Evolutionary conservation across 2,888 invertebrate genomes (phyloP), one percentile per base, ranked within the genome.

Genomic region (Noctua comes): DNA sequence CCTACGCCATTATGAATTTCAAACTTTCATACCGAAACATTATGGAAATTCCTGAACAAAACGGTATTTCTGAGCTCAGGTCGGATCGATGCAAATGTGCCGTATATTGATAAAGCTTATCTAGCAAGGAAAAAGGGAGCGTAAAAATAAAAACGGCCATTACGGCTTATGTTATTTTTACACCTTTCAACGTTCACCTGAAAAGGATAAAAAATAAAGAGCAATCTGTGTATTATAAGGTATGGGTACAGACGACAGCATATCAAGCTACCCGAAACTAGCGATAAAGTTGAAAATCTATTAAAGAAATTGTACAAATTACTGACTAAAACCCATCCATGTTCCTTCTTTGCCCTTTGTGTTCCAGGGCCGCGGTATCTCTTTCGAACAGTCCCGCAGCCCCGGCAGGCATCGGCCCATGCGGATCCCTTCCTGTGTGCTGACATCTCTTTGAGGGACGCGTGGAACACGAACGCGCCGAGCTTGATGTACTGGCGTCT

Each of bases 11-110:
- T 76, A 43, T 59, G 13, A 48, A 77, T 21, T 51, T 51, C 11
- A 69, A 21, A n/a, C 7, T 48, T 40, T 65, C 31, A 18, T 54
- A 48, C 24, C n/a, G n/a, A 71, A 57, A 72, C 11, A 51, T 31
- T 43, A 79, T n/a, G 13, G n/a, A 79, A 51, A 83, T 31, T 27
- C 18, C n/a, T 48, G 54, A 57, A 80, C 57, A 65, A 68, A 75
- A 24, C 46, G 10, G 36, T n/a, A 78, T 57, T 46, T 68, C 18
- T 66, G 27, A 57, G 68, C 68, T 54, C 18, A 24, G 31, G 51
- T 70, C 70, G 57, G 73, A 68, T 83, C 79, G 75, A 86, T 76
- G 75, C 75, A 79, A 84, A 83, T 76, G 73, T 70, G 70, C 64
- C 27, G 31, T 77, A 65, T 66, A 70, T 71, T 76, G 73, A 76